These are phyloP conservation scores for Leguminivora glycinivorella DNA, from an alignment of 1,140 invertebrate species.

Conservation along the genomic window DNA sequence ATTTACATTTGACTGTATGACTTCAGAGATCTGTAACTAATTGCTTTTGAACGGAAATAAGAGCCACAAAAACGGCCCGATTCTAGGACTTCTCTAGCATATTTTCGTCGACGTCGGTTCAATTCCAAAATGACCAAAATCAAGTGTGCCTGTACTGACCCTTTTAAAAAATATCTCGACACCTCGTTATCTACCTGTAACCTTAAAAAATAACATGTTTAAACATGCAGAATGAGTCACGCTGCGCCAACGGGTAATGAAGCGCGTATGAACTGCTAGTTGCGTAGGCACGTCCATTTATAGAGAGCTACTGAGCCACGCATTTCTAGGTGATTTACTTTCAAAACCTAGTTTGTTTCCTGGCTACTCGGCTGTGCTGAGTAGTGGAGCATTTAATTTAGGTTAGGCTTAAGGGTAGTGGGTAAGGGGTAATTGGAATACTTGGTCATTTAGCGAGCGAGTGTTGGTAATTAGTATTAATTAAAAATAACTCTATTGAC, in stretches of 20 bases:
- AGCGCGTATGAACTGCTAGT: constrained; percentile 11
- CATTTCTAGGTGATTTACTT: constrained; percentile 26
- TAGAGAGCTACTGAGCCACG: constrained; percentile 19
- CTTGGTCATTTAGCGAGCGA: background rate
- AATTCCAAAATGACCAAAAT: too few relatives aligned
- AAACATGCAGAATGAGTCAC: constrained; percentile 25
- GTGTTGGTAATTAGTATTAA: background rate
- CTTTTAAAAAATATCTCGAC: background rate
- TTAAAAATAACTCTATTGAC: background rate
- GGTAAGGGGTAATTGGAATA: background rate
- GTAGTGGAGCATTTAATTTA: constrained; percentile 6
- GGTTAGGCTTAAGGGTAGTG: background rate
- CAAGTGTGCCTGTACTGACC: too few relatives aligned
- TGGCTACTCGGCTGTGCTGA: constrained; percentile 10
- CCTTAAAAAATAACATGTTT: constrained; percentile 18
- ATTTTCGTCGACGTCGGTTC: too few relatives aligned
- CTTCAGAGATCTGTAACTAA: too few relatives aligned
- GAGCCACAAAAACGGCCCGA: too few relatives aligned
- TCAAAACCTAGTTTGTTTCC: constrained; percentile 27
- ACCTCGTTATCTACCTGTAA: background rate
- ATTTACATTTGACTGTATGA: too few relatives aligned
- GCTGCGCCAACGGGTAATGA: constrained; percentile 18
- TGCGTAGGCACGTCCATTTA: constrained; percentile 19
- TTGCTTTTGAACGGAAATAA: too few relatives aligned
- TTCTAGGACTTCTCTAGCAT: too few relatives aligned